Conservation (phyloP, 2,888 invertebrate genomes). For the Gastrophysa polygoni region DNA sequence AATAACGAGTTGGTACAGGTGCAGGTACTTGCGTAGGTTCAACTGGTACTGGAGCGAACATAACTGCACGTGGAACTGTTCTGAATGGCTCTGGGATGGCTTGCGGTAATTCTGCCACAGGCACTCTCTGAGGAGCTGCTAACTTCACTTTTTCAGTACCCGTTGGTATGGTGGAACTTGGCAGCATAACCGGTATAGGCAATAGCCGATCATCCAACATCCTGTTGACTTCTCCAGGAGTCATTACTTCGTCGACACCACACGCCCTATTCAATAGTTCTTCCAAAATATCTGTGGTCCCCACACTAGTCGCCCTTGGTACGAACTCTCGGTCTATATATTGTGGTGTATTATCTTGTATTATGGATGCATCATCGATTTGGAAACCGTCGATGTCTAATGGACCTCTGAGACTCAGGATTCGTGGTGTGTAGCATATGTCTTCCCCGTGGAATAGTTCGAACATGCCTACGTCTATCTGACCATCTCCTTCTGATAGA, state of each 20-base stretch:
- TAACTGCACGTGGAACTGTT: slow-evolving; percentile 2
- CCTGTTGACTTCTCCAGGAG: neutral
- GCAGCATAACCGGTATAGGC: neutral
- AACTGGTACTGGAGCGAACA: no score
- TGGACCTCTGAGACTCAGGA: neutral
- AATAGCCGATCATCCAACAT: neutral
- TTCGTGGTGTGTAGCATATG: neutral
- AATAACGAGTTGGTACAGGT: neutral
- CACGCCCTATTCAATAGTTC: neutral
- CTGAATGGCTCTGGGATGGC: neutral
- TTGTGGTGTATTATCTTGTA: neutral
- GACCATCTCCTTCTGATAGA: neutral
- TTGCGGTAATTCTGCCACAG: neutral
- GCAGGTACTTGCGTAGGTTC: slow-evolving; percentile 1
- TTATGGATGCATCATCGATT: neutral
- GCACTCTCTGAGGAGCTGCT: neutral
- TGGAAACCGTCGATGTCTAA: neutral
- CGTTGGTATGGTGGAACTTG: no score
- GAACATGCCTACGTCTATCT: neutral
- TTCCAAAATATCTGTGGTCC: neutral
- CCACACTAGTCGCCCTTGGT: neutral
- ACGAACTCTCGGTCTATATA: neutral
- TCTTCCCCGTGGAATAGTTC: neutral
- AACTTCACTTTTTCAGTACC: no score
- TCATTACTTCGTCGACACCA: neutral